A percentile compares a stretch with the other conserved stretches of the same genome.
These are phyloP conservation scores for Cherax quadricarinatus DNA, from an alignment of 1,140 invertebrate genomes.

Conservation along the genomic window DNA sequence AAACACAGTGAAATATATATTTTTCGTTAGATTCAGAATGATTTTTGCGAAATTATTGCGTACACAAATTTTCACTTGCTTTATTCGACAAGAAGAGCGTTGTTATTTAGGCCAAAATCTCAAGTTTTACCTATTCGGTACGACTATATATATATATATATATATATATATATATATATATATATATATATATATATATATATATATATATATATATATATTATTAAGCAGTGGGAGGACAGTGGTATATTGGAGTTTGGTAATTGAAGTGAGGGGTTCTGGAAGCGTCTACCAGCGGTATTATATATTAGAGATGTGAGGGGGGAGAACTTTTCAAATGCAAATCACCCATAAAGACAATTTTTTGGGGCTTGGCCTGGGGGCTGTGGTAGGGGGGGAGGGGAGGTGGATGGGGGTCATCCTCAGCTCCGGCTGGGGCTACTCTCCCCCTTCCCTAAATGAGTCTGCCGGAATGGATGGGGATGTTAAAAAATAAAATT, in stretches of 20 bases:
- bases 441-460: not conserved
- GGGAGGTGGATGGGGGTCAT: not conserved
- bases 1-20: too few relatives aligned
- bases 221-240: not conserved
- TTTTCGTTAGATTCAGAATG: too few relatives aligned
- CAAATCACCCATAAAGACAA: conserved; percentile 58
- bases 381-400: conserved; percentile 13
- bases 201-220: too few relatives aligned
- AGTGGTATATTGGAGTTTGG: not conserved
- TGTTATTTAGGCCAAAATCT: too few relatives aligned
- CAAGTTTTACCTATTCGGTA: too few relatives aligned
- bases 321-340: conserved; percentile 43
- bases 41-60: too few relatives aligned
- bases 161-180: too few relatives aligned
- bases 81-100: too few relatives aligned
- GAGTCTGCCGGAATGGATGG: conserved; percentile 16
- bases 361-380: conserved; percentile 35
- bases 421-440: not conserved
- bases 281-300: not conserved
- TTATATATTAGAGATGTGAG: conserved; percentile 36
- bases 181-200: too few relatives aligned
- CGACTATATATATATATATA: too few relatives aligned
- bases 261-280: not conserved
- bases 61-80: too few relatives aligned
- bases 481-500: conserved; percentile 26